Evolutionary conservation across 2,888 invertebrate genomes (phyloP).

Genomic region (Noctua pronuba): DNA sequence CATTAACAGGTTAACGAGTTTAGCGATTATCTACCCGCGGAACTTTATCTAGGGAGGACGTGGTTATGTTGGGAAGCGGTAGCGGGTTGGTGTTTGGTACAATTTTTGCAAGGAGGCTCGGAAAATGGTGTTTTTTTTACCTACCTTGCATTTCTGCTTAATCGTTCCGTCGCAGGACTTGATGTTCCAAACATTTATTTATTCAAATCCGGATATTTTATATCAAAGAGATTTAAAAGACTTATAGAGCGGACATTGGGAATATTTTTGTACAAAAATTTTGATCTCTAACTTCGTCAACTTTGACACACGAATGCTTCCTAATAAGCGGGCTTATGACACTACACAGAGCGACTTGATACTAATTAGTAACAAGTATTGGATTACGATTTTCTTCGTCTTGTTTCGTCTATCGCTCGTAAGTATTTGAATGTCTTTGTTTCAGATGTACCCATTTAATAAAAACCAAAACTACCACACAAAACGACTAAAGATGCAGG

Average conservation of each 20-base stretch:
- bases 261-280: neutral
- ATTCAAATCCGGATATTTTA: neutral
- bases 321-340: too few relatives aligned
- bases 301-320: too few relatives aligned
- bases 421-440: too few relatives aligned
- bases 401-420: too few relatives aligned
- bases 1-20: constrained; percentile 77
- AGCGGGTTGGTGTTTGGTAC: constrained; percentile 50
- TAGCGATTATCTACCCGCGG: constrained; percentile 67
- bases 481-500: neutral
- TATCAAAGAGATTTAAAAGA: neutral
- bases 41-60: constrained; percentile 41
- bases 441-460: neutral
- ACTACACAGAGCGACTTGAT: too few relatives aligned
- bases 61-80: constrained; percentile 30
- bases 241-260: neutral
- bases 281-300: neutral
- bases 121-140: neutral
- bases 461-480: neutral
- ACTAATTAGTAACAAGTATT: too few relatives aligned
- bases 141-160: too few relatives aligned
- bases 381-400: too few relatives aligned
- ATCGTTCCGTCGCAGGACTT: neutral
- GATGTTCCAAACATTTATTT: neutral
- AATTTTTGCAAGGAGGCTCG: neutral